Evolutionary conservation across 2,113 vertebrate genomes (phyloP).

Genomic region (Vulpes ferrilata): DNA sequence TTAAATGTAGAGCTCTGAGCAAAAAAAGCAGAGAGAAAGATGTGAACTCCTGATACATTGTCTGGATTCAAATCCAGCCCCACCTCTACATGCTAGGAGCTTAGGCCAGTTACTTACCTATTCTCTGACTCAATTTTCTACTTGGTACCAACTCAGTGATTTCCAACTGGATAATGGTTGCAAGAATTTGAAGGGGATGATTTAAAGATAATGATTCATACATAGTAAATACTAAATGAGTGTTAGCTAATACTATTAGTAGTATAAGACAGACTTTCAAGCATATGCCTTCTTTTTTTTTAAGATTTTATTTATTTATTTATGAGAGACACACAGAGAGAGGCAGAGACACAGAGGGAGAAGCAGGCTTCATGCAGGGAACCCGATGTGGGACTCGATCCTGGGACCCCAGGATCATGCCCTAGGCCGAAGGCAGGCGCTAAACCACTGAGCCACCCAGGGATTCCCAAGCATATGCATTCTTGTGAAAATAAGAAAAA

Average conservation of each 20-base stretch:
- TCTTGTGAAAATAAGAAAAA: not conserved
- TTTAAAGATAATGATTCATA: not conserved
- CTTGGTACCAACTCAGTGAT: not conserved
- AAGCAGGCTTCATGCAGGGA: no score
- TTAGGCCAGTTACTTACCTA: not conserved
- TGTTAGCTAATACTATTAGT: not conserved
- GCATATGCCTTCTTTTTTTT: not conserved
- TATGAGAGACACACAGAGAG: no score
- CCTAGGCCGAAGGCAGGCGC: no score
- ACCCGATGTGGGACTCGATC: no score
- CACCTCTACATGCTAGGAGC: not conserved
- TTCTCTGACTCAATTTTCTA: not conserved
- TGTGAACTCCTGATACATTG: not conserved
- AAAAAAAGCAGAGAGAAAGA: not conserved
- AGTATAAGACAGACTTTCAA: not conserved
- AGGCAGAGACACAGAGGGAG: no score
- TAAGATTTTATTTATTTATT: no score
- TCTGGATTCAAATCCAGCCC: not conserved
- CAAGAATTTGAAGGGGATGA: conserved; percentile 1
- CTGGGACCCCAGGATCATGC: no score
- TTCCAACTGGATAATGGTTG: not conserved
- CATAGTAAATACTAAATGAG: not conserved
- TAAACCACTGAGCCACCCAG: no score
- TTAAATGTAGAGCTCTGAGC: not conserved
- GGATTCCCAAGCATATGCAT: not conserved